These are phyloP conservation scores for Myotis davidii DNA, from an alignment of 2,113 vertebrate species.

Conservation along the genomic window DNA sequence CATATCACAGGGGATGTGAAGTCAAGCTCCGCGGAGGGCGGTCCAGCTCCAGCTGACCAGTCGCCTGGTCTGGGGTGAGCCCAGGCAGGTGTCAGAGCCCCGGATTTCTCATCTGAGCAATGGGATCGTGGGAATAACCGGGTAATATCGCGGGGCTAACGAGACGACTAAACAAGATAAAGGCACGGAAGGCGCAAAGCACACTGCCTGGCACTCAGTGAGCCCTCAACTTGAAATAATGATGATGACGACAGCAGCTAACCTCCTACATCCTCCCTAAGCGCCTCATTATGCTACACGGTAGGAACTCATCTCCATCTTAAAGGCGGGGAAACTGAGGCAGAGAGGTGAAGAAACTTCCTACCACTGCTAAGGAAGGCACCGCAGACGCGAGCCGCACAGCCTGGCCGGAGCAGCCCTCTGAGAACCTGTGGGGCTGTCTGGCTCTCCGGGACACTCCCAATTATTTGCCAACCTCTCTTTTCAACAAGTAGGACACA, in stretches of 20 bases:
- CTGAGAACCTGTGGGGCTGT: too few relatives aligned
- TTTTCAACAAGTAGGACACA: not conserved
- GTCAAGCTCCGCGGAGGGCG: accelerated
- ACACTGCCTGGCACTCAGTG: accelerated
- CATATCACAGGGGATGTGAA: accelerated
- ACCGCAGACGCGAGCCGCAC: accelerated
- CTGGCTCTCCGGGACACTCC: not conserved
- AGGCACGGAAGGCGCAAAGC: accelerated
- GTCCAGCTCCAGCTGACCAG: not conserved
- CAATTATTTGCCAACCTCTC: not conserved
- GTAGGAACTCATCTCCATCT: not conserved
- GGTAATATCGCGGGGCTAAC: not conserved
- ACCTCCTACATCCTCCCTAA: not conserved
- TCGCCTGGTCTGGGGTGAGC: accelerated
- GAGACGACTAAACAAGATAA: not conserved
- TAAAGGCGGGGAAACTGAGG: not conserved
- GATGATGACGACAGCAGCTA: not conserved
- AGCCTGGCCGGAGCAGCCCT: accelerated
- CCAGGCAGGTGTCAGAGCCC: not conserved
- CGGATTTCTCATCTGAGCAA: not conserved
- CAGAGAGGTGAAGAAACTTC: not conserved
- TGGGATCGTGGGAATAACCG: accelerated
- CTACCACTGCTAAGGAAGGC: accelerated
- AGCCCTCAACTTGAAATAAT: not conserved
- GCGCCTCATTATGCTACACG: not conserved